Conservation (phyloP, 2,888 invertebrate genomes). For the Polyploca ridens region DNA sequence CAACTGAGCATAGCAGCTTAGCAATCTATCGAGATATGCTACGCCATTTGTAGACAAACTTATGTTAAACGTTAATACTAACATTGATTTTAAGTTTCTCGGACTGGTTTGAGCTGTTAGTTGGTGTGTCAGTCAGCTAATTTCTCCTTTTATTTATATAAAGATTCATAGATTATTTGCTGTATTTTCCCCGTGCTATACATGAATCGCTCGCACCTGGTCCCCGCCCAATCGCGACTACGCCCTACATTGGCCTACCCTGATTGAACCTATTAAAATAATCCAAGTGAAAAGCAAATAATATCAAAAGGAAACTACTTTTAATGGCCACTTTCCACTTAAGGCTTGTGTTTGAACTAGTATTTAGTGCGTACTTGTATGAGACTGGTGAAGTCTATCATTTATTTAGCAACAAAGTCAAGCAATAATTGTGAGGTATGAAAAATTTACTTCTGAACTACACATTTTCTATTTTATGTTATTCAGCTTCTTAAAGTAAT, state of each 20-base stretch:
- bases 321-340: constrained; percentile 19
- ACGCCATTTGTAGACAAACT: too few relatives aligned
- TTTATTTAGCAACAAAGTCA: not conserved
- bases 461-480: too few relatives aligned
- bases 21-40: too few relatives aligned
- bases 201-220: constrained; percentile 38
- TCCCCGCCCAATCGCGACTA: constrained; percentile 31
- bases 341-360: constrained; percentile 12
- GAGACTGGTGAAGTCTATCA: not conserved
- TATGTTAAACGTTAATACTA: too few relatives aligned
- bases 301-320: constrained; percentile 31
- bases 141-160: too few relatives aligned
- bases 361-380: not conserved
- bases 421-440: not conserved
- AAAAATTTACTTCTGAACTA: too few relatives aligned
- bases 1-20: too few relatives aligned
- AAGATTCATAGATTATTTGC: not conserved
- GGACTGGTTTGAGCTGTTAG: too few relatives aligned
- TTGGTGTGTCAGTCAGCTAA: too few relatives aligned
- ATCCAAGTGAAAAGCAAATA: constrained; percentile 48
- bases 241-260: constrained; percentile 37
- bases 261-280: constrained; percentile 54
- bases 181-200: constrained; percentile 30
- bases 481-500: too few relatives aligned
- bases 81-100: too few relatives aligned